phyloP scores from a whole-genome alignment of 2,888 invertebrate genomes.

The Caenorhabditis sp. region DNA sequence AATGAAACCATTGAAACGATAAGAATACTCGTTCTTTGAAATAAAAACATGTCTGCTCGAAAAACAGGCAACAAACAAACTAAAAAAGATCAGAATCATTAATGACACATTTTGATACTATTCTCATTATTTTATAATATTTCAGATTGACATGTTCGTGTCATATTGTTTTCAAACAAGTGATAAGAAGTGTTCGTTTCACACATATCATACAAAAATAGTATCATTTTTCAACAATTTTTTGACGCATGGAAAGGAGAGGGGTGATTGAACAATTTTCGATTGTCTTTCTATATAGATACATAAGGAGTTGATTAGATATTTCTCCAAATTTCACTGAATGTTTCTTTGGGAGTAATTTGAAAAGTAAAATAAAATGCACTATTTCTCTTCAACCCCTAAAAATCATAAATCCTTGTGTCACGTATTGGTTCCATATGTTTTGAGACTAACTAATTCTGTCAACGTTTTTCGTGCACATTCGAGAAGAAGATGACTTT shows the following conservation, averaged over 20 bases:
- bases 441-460: neutral
- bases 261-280: too few relatives aligned
- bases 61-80: neutral
- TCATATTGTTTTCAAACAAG: neutral
- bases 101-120: neutral
- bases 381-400: neutral
- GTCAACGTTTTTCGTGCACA: neutral
- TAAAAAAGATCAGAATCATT: neutral
- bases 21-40: neutral
- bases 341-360: too few relatives aligned
- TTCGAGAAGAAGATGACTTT: neutral
- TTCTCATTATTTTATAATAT: neutral
- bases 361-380: too few relatives aligned
- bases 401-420: neutral
- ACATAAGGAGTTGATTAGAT: too few relatives aligned
- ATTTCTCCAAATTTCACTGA: too few relatives aligned
- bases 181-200: neutral
- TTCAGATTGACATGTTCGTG: neutral
- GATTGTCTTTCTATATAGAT: too few relatives aligned
- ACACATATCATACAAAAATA: too few relatives aligned
- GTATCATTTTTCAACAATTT: too few relatives aligned
- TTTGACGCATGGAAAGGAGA: too few relatives aligned
- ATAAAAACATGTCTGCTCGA: neutral
- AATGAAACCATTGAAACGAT: neutral
- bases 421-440: conserved; percentile 1